Base-by-base conservation (phyloP, 2,113 vertebrate genomes). In the Meles meles region DNA sequence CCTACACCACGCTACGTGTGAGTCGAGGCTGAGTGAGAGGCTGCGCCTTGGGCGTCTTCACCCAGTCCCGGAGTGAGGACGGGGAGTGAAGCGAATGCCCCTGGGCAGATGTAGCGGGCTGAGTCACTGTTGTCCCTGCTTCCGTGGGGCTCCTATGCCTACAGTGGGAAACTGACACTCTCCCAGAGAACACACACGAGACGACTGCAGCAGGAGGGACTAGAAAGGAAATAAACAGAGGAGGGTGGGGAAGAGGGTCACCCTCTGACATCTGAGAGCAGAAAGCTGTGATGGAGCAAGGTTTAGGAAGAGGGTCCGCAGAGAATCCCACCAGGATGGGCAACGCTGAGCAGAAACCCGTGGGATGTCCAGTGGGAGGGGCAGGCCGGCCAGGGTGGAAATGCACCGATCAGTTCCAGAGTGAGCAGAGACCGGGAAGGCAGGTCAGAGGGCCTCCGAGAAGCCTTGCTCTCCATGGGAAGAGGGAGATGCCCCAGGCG, bases 361-460 rank as follows among this genome's bases (percentile, higher is more conserved):
- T 0, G 34, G 44, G 55, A 74, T 49, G 72, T 11, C 49, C 15
- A 17, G 31, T 0, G 13, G 10, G 10, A 8, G 12, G 63, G 57
- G 31, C 31, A 37, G 31, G 27, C 61, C 25, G 9, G 5, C 37
- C 37, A 7, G 44, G 0, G 13, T 57, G 5, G n/a, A 79, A 61
- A 23, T 6, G 21, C 1, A 0, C 34, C 14, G 1, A 37, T 74
- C 47, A 18, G 4, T 34, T 77, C 27, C 44, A 14, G 12, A 25
- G 34, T 18, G 39, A 47, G 31, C 13, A 4, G 25, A 34, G 17
- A 25, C 15, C 15, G 29, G 29, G 44, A 55, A 42, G 23, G 27
- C 55, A n/a, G 52, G 18, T 15, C 0, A 0, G 7, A 11, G 42
- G 29, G 42, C n/a, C 44, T 21, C 25, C 2, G 0, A 13, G 71